Conservation (phyloP, 2,113 vertebrate genomes). For the Scolopax mira region DNA sequence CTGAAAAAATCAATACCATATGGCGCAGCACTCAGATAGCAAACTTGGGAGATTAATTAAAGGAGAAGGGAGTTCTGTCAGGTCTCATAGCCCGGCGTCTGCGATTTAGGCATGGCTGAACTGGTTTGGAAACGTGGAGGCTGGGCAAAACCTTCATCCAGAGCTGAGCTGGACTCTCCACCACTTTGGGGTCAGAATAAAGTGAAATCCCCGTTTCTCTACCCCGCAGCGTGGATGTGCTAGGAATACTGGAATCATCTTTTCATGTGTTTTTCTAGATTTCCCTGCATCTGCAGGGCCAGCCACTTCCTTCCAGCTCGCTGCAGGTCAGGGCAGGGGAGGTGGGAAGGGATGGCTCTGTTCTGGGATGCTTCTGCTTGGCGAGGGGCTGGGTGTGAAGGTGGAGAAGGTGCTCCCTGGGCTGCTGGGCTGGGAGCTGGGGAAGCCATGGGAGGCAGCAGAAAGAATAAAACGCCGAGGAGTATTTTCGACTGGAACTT, state of each 20-base stretch:
- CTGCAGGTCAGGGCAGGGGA: neutral
- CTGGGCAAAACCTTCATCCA: neutral
- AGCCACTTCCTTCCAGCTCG: neutral
- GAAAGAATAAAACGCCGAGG: neutral
- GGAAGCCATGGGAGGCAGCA: neutral
- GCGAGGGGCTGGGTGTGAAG: neutral
- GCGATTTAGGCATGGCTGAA: constrained; percentile 61
- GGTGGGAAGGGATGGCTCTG: neutral
- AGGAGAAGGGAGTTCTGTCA: constrained; percentile 59
- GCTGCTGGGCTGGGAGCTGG: neutral
- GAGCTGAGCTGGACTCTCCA: neutral
- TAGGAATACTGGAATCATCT: neutral
- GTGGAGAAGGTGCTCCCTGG: accelerated
- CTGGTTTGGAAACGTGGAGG: constrained; percentile 1
- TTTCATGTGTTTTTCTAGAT: neutral
- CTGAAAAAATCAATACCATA: constrained; percentile 69
- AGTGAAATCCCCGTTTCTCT: neutral
- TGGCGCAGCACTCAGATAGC: constrained; percentile 50
- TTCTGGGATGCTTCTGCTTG: neutral
- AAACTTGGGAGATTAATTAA: constrained; percentile 70
- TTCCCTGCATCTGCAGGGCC: neutral
- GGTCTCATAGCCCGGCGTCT: neutral
- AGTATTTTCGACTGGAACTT: neutral
- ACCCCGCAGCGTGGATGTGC: accelerated
- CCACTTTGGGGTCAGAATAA: neutral